phyloP scores from a whole-genome alignment of 2,888 invertebrate genomes.

The Tenthredo distinguenda region DNA sequence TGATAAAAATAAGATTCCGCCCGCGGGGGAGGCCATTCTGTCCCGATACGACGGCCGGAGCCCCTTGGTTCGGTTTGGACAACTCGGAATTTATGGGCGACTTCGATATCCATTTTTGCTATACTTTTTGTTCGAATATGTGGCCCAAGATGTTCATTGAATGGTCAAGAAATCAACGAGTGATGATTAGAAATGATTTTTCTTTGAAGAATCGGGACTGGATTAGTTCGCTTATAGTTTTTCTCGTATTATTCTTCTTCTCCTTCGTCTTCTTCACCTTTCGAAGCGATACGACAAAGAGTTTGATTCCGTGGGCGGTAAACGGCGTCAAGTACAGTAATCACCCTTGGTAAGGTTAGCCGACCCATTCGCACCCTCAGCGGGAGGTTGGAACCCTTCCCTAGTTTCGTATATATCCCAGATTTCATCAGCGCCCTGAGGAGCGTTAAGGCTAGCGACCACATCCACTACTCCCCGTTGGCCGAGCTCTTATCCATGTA shows the following conservation, averaged over 20 bases:
- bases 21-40: background rate
- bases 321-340: slow-evolving; percentile 46
- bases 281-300: slow-evolving; percentile 18
- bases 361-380: slow-evolving; percentile 45
- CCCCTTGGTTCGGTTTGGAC: background rate
- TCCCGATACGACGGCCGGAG: background rate
- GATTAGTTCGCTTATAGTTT: background rate
- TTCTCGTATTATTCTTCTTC: background rate
- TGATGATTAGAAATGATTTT: background rate
- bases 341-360: slow-evolving; percentile 19
- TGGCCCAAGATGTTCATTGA: background rate
- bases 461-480: slow-evolving; percentile 40
- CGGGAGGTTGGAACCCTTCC: slow-evolving; percentile 23
- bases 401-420: slow-evolving; percentile 40
- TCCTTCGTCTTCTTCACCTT: background rate
- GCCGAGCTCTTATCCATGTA: slow-evolving; percentile 72
- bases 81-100: background rate
- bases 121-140: background rate
- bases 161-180: background rate
- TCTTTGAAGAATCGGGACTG: background rate
- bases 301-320: slow-evolving; percentile 32
- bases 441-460: slow-evolving; percentile 44
- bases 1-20: background rate
- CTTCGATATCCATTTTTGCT: background rate
- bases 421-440: slow-evolving; percentile 53